These are phyloP conservation scores for Ellobium chinense DNA, from an alignment of 2,888 invertebrate species.

Conservation along the genomic window DNA sequence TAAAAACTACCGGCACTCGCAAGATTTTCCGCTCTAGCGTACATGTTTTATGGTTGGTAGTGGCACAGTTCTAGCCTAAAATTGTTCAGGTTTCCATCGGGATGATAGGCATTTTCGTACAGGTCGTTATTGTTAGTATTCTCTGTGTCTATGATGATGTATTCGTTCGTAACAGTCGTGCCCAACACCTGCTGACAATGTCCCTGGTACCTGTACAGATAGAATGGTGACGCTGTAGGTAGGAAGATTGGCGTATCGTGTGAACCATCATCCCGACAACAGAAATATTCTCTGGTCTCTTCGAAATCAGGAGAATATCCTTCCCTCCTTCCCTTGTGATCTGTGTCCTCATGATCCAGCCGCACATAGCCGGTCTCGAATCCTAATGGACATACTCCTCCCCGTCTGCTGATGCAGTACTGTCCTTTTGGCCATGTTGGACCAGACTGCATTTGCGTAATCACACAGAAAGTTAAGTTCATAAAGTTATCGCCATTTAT, in stretches of 20 bases:
- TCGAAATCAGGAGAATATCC: neutral
- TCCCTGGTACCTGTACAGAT: neutral
- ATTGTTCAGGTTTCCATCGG: neutral
- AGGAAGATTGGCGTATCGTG: neutral
- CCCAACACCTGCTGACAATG: neutral
- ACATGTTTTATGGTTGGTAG: neutral
- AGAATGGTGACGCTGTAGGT: neutral
- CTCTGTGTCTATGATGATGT: neutral
- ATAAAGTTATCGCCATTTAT: no score
- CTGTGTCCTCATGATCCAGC: neutral
- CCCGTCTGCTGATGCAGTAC: neutral
- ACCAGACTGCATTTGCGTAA: no score
- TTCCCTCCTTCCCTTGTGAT: neutral
- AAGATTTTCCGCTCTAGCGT: no score
- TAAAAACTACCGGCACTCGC: no score
- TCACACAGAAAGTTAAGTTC: no score
- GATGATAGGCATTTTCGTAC: neutral
- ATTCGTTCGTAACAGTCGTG: neutral
- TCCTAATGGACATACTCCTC: neutral
- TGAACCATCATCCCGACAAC: neutral
- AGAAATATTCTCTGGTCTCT: neutral
- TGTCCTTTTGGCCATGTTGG: neutral
- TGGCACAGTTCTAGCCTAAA: neutral
- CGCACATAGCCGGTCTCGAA: neutral
- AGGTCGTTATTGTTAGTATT: neutral